phyloP scores from a whole-genome alignment of 2,797 vertebrate genomes.

The Anguilla pacifica region DNA sequence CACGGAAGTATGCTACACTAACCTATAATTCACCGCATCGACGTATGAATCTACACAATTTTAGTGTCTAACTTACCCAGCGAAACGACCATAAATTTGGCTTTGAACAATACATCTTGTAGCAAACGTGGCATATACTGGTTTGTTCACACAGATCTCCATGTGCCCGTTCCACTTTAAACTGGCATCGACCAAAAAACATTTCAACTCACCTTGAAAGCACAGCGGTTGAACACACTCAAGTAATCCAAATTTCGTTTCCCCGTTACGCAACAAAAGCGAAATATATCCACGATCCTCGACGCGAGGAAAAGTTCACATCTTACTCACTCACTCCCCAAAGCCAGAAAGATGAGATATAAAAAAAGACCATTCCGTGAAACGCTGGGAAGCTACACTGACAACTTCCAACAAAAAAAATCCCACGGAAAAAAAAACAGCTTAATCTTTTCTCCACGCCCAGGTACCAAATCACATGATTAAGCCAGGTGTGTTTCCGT shows the following conservation, averaged over 20 bases:
- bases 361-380: constrained; percentile 61
- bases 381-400: constrained; percentile 39
- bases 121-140: not conserved
- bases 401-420: constrained; percentile 61
- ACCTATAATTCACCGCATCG: not conserved
- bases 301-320: constrained; percentile 57
- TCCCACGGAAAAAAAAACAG: constrained; percentile 36
- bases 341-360: constrained; percentile 33
- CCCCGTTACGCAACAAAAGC: constrained; percentile 35
- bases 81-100: not conserved
- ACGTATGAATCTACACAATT: not conserved
- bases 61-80: not conserved
- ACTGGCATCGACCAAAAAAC: too few species aligned
- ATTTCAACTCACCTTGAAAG: constrained; percentile 70
- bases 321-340: constrained; percentile 51
- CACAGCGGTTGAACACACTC: constrained; percentile 49
- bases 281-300: constrained; percentile 52
- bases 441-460: constrained; percentile 72
- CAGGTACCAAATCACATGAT: constrained; percentile 80
- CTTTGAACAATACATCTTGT: not conserved
- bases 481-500: constrained; percentile 71
- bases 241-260: constrained; percentile 49
- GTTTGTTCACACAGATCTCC: not conserved
- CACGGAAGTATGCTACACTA: not conserved
- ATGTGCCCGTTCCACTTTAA: not conserved